Percentiles rank a stretch among this genome's conserved stretches.
These are phyloP conservation scores for Capricornis sumatraensis DNA, from an alignment of 2,113 vertebrate species.

Conservation along the genomic window DNA sequence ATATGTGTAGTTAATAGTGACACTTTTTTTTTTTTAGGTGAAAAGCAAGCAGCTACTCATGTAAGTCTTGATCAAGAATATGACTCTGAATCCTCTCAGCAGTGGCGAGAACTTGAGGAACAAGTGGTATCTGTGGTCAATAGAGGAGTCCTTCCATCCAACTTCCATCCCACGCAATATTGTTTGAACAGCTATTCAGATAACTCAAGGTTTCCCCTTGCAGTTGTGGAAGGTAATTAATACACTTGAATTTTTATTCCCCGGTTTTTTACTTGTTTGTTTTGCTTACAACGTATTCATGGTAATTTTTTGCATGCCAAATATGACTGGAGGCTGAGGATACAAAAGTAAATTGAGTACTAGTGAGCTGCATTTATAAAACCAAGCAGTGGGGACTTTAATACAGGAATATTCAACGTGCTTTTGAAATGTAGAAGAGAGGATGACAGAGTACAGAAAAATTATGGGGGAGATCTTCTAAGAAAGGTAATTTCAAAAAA, in stretches of 20 bases:
- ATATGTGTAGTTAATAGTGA: not conserved
- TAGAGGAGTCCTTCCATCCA: slow-evolving; percentile 83
- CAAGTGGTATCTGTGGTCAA: slow-evolving; percentile 89
- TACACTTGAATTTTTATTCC: slow-evolving; percentile 18
- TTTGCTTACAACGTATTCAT: not conserved
- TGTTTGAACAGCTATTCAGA: slow-evolving; percentile 94
- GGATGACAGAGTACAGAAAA: not conserved
- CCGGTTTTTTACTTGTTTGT: not conserved
- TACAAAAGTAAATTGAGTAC: not conserved
- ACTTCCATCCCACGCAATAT: slow-evolving; percentile 92
- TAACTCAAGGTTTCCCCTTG: slow-evolving; percentile 91
- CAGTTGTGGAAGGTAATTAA: slow-evolving; percentile 93
- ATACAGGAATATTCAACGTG: not conserved
- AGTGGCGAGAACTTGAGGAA: slow-evolving; percentile 95
- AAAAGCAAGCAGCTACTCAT: slow-evolving; percentile 96
- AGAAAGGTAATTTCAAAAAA: not conserved
- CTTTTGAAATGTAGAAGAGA: not conserved
- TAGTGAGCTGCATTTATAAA: slow-evolving; percentile 23
- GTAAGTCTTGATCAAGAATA: slow-evolving; percentile 96
- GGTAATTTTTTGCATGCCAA: not conserved
- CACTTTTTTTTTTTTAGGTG: slow-evolving; percentile 79
- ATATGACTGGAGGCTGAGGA: not conserved
- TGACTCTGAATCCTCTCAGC: slow-evolving; percentile 89
- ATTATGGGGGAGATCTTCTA: not conserved
- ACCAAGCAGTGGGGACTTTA: not conserved